phyloP scores from a whole-genome alignment of 2,113 vertebrate genomes.

The Carassius gibelio region DNA sequence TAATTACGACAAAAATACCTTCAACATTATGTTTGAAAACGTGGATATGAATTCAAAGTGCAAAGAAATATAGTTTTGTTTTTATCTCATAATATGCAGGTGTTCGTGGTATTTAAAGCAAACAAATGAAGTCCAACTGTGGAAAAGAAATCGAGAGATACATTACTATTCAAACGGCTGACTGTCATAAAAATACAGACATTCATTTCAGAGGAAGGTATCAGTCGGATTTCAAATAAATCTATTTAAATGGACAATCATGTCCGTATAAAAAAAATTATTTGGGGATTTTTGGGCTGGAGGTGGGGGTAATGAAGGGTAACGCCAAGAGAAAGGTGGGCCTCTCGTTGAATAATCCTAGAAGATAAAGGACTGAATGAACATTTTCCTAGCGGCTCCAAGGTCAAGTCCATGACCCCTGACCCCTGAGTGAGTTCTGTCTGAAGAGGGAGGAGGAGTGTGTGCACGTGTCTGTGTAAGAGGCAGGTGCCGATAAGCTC shows the following conservation, averaged over 20 bases:
- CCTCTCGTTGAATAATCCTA: slow-evolving; percentile 74
- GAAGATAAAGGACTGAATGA: slow-evolving; percentile 74
- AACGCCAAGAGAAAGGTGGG: slow-evolving; percentile 64
- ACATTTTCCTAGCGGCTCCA: slow-evolving; percentile 73
- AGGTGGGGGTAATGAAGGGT: slow-evolving; percentile 71
- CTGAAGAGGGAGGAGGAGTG: slow-evolving; percentile 67
- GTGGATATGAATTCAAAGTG: background rate
- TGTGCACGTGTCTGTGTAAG: slow-evolving; percentile 53
- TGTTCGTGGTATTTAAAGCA: background rate
- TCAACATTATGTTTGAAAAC: background rate
- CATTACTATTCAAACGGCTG: background rate
- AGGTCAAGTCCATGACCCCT: slow-evolving; percentile 81
- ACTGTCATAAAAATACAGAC: background rate
- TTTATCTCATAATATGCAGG: background rate
- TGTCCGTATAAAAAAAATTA: slow-evolving; percentile 68
- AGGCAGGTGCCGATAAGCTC: slow-evolving; percentile 28
- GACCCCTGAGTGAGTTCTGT: slow-evolving; percentile 72
- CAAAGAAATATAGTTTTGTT: background rate
- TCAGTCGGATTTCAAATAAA: slow-evolving; percentile 53
- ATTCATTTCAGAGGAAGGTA: slow-evolving; percentile 15
- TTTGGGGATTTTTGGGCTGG: slow-evolving; percentile 63
- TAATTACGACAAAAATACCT: background rate
- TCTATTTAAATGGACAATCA: slow-evolving; percentile 64
- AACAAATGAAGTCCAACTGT: background rate
- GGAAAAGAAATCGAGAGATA: background rate